Percentiles rank a stretch among this genome's conserved stretches.
phyloP scores from a whole-genome alignment of 2,888 invertebrate species.

The Axea sp. region DNA sequence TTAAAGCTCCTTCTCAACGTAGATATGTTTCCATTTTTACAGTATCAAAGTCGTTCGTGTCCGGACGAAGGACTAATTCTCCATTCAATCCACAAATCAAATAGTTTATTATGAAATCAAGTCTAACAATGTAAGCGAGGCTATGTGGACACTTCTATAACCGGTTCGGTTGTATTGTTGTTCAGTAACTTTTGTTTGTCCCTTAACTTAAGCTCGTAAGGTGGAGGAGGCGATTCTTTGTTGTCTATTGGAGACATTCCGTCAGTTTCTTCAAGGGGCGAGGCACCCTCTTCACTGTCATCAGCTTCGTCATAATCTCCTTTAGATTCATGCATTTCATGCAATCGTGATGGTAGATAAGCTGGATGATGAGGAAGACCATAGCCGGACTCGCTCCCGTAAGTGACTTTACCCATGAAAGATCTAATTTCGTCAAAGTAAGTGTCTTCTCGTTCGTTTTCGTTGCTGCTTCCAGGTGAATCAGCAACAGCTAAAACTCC shows the following conservation, averaged over 20 bases:
- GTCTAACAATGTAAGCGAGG: conserved; percentile 58
- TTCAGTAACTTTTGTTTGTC: conserved; percentile 82
- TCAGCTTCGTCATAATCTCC: conserved; percentile 81
- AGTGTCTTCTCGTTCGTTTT: conserved; percentile 88
- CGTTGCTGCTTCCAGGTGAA: conserved; percentile 89
- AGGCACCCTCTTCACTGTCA: conserved; percentile 70
- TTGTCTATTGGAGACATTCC: conserved; percentile 69
- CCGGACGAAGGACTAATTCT: not conserved
- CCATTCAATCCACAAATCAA: not conserved
- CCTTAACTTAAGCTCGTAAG: conserved; percentile 73
- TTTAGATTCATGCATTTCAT: conserved; percentile 79
- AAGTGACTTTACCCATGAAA: conserved; percentile 93
- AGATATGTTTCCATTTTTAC: conserved; percentile 17
- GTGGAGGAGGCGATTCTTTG: conserved; percentile 71
- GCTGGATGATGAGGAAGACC: conserved; percentile 71
- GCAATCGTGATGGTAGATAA: conserved; percentile 78
- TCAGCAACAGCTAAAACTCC: conserved; percentile 85
- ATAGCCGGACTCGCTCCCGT: conserved; percentile 77
- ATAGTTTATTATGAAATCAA: conserved; percentile 7
- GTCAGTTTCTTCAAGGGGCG: conserved; percentile 73
- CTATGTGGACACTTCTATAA: conserved; percentile 83
- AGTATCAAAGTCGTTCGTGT: not conserved
- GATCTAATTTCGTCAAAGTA: conserved; percentile 94
- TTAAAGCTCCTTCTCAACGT: not conserved
- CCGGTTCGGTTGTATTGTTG: conserved; percentile 82